Evolutionary conservation across 2,888 invertebrate genomes (phyloP).

Genomic region (Diarsia mendica): DNA sequence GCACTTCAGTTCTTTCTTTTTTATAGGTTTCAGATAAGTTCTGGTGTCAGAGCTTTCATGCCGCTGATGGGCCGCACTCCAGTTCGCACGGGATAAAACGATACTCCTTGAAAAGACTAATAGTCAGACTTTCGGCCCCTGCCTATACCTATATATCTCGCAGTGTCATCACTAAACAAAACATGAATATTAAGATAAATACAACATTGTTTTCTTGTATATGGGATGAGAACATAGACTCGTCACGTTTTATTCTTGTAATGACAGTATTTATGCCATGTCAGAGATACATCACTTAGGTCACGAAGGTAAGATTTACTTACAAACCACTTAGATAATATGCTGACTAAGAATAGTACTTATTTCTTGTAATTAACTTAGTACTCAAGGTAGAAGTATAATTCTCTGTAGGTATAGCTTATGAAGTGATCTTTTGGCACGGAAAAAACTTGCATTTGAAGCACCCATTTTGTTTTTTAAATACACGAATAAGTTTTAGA

Average conservation of each 20-base stretch:
- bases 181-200: not conserved
- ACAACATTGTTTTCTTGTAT: not conserved
- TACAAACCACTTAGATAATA: not conserved
- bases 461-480: not conserved
- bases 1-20: no score
- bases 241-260: constrained; percentile 39
- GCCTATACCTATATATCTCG: not conserved
- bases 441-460: not conserved
- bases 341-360: not conserved
- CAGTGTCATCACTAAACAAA: not conserved
- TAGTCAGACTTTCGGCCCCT: not conserved
- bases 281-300: constrained; percentile 6
- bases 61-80: not conserved
- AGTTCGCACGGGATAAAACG: not conserved
- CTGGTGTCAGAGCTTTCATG: no score
- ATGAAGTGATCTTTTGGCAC: not conserved
- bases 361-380: not conserved
- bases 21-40: no score
- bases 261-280: constrained; percentile 21
- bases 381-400: not conserved
- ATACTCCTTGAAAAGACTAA: not conserved
- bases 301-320: constrained; percentile 23
- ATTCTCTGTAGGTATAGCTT: not conserved
- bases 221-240: not conserved
- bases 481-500: not conserved